Evolutionary conservation across 1,140 invertebrate genomes (phyloP).

Genomic region (Macrobrachium nipponense): DNA sequence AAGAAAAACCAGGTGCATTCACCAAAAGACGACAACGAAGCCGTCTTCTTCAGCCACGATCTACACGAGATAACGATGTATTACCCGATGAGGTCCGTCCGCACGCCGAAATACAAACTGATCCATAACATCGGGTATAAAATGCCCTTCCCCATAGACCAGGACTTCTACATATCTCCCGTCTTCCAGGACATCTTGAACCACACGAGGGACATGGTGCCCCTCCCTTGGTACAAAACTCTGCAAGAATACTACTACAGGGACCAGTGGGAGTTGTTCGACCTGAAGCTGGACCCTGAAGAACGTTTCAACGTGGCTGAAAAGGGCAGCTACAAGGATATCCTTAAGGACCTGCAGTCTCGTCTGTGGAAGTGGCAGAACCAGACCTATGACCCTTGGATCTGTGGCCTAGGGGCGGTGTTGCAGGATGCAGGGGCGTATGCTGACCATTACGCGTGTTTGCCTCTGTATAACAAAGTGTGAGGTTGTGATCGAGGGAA

Average conservation of each 20-base stretch:
- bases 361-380: constrained; percentile 81
- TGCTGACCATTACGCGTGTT: constrained; percentile 69
- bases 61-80: constrained; percentile 95
- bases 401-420: constrained; percentile 84
- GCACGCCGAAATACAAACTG: constrained; percentile 84
- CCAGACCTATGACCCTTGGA: constrained; percentile 86
- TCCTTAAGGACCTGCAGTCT: constrained; percentile 64
- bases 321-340: constrained; percentile 70
- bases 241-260: constrained; percentile 85
- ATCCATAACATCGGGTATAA: constrained; percentile 91
- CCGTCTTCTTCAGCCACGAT: constrained; percentile 79
- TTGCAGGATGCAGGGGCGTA: constrained; percentile 75
- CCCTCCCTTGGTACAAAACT: constrained; percentile 85
- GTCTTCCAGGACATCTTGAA: constrained; percentile 92
- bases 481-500: neutral
- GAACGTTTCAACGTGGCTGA: constrained; percentile 81
- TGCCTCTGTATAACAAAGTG: constrained; percentile 66
- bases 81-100: constrained; percentile 89
- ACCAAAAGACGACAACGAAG: neutral
- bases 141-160: constrained; percentile 92
- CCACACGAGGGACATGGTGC: constrained; percentile 76
- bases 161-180: constrained; percentile 90
- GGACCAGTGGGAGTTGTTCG: constrained; percentile 88
- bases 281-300: constrained; percentile 81
- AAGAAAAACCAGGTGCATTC: no score